These are phyloP conservation scores for Turritopsis rubra DNA, from an alignment of 30 jellyfish, hydroid and myxozoan species.

Conservation along the genomic window DNA sequence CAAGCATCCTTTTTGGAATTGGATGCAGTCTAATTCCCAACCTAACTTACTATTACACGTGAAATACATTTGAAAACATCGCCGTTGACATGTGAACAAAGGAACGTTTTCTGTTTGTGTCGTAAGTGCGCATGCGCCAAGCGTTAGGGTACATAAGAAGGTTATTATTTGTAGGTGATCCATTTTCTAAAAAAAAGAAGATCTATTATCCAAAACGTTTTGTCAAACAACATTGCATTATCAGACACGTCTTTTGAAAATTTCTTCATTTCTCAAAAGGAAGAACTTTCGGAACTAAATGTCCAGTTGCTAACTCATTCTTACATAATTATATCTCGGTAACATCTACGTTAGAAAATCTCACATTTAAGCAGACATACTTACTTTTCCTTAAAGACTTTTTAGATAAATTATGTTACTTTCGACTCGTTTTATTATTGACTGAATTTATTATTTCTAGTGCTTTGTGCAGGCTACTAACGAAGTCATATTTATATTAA, in stretches of 20 bases:
- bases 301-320: too few relatives aligned
- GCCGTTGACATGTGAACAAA: neutral
- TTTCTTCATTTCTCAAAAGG: too few relatives aligned
- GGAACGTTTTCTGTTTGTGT: neutral
- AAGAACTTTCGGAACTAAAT: too few relatives aligned
- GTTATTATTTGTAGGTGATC: neutral
- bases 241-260: too few relatives aligned
- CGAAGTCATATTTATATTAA: neutral
- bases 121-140: neutral
- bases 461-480: neutral
- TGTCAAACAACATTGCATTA: neutral
- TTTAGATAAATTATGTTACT: neutral
- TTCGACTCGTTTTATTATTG: too few relatives aligned
- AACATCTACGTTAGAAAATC: too few relatives aligned
- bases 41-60: neutral
- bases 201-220: neutral
- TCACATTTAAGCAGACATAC: neutral
- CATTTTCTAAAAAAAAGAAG: neutral
- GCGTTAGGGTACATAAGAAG: neutral
- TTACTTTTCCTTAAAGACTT: neutral
- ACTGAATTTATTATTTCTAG: too few relatives aligned
- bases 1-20: neutral
- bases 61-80: neutral
- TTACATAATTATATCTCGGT: too few relatives aligned
- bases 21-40: neutral